A percentile compares a stretch with the other conserved stretches of the same genome.
These are phyloP conservation scores for Rhagium mordax DNA, from an alignment of 2,888 invertebrate genomes.

Conservation along the genomic window DNA sequence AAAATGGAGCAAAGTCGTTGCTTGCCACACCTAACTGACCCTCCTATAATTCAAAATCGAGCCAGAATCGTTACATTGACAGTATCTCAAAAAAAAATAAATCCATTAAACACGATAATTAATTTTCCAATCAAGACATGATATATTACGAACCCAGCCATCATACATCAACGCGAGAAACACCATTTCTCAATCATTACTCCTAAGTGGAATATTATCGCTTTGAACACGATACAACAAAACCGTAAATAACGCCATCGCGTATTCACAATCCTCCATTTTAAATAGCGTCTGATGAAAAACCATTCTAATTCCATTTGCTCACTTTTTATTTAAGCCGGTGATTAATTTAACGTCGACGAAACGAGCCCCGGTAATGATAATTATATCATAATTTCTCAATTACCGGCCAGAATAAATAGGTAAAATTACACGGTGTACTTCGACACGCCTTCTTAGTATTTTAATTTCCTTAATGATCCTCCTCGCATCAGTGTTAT, in stretches of 20 bases:
- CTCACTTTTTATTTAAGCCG: slow-evolving; percentile 13
- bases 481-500: slow-evolving; percentile 3
- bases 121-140: slow-evolving; percentile 7
- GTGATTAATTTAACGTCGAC: slow-evolving; percentile 8
- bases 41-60: background rate
- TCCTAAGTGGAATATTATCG: background rate
- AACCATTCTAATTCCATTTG: background rate
- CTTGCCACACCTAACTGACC: too few species aligned
- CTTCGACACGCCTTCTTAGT: slow-evolving; percentile 56
- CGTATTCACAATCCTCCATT: background rate
- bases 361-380: slow-evolving; percentile 27
- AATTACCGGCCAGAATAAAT: slow-evolving; percentile 45
- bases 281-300: background rate
- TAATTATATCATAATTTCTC: slow-evolving; percentile 50
- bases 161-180: background rate
- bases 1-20: too few species aligned
- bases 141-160: background rate
- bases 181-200: background rate
- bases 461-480: slow-evolving; percentile 58
- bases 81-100: background rate
- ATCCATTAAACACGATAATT: background rate
- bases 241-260: background rate
- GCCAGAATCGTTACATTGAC: background rate
- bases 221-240: background rate
- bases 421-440: slow-evolving; percentile 21